Base-by-base conservation (phyloP, 2,888 invertebrate genomes). In the Alsophila aescularia region DNA sequence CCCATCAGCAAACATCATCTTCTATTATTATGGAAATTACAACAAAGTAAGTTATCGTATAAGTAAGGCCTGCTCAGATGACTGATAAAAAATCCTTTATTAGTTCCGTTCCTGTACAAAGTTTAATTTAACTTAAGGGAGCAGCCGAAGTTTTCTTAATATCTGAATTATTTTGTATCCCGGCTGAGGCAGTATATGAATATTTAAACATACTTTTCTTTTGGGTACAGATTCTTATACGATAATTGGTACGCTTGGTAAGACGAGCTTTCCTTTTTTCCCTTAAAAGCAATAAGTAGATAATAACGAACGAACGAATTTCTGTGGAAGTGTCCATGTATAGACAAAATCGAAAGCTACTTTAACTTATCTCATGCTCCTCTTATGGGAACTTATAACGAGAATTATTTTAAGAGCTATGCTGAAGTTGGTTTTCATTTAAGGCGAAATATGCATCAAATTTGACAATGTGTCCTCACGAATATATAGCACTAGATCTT, bases 91-190 rank as follows among this genome's bases (percentile, higher is more conserved):
- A 47, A 35, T 41, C 31, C 18, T 41, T 41, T 42, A 50, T 50
- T 41, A 35, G 15, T 45, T 36, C 32, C 34, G 8, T 44, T 39
- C 15, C 16, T 10, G 27, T 29, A 44, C 27, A 41, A 40, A 34
- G 34, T 35, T 50, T 29, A 41, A 50, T 50, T 50, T 13, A 27
- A 50, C 35, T 50, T 41, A n/a, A 4, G 24, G 18, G 37, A 12
- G 16, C 10, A n/a, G 48, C 4, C 32, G 27, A 41, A 50, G 32
- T 50, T 41, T 50, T n/a, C 10, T n/a, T 16, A 41, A 42, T 35
- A 41, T 41, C 24, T 29, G 27, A 41, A 50, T 50, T 41, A 50
- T 50, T 47, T 47, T 12, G 35, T 45, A 29, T 31, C 39, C 29
- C 6, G 29, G 18, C 31, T 29, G 3, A 37, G 18, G n/a, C 47